phyloP scores from a whole-genome alignment of 2,888 invertebrate genomes.

The Melanargia galathea region DNA sequence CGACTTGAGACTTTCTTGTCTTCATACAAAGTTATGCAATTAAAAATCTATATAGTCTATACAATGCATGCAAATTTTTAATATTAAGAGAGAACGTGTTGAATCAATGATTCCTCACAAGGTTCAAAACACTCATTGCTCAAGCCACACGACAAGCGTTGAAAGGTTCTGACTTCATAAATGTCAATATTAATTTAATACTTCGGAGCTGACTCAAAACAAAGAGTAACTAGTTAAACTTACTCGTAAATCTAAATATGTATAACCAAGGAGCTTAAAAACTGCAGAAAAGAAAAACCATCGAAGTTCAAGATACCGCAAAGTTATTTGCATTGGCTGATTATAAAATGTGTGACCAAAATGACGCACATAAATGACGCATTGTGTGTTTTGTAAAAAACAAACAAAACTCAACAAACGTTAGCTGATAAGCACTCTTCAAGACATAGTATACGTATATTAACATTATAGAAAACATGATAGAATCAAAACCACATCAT shows the following conservation, averaged over 20 bases:
- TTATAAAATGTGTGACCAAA: slow-evolving; percentile 16
- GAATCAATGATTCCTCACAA: slow-evolving; percentile 24
- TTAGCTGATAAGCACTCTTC: slow-evolving; percentile 8
- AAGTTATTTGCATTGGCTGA: slow-evolving; percentile 10
- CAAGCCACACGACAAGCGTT: background rate
- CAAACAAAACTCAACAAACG: slow-evolving; percentile 13
- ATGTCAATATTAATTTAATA: slow-evolving; percentile 15
- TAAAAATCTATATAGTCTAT: too few species aligned
- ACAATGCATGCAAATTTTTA: slow-evolving; percentile 30
- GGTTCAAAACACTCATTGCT: slow-evolving; percentile 25
- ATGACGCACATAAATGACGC: slow-evolving; percentile 19
- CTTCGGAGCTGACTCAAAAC: slow-evolving; percentile 16
- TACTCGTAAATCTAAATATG: too few species aligned
- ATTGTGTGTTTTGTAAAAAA: slow-evolving; percentile 10
- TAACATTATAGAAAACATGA: slow-evolving; percentile 1
- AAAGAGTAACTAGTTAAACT: slow-evolving; percentile 15
- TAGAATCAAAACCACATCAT: slow-evolving; percentile 1
- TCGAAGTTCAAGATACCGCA: background rate
- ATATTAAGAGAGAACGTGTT: slow-evolving; percentile 21
- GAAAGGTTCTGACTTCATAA: slow-evolving; percentile 1
- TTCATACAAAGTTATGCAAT: slow-evolving; percentile 26
- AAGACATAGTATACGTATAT: background rate
- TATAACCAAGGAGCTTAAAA: slow-evolving; percentile 5
- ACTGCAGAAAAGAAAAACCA: background rate
- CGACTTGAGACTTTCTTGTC: slow-evolving; percentile 34